Evolutionary conservation across 2,797 vertebrate genomes (phyloP).

Genomic region (Bovichtus variegatus): DNA sequence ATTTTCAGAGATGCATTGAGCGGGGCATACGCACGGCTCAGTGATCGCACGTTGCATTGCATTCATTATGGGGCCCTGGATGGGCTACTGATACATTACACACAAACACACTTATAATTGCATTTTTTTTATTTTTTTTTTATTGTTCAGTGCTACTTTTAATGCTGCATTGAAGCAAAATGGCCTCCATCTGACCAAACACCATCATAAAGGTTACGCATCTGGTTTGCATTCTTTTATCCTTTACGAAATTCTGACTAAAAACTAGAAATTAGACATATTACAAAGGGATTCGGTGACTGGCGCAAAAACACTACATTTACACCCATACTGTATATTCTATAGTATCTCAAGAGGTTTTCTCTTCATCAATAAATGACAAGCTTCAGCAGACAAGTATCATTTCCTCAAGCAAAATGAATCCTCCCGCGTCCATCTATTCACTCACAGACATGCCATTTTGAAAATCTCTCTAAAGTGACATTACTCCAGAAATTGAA

Average conservation of each 20-base stretch:
- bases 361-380: constrained; percentile 82
- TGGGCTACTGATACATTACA: constrained; percentile 83
- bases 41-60: constrained; percentile 84
- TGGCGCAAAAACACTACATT: constrained; percentile 26
- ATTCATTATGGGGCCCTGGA: constrained; percentile 85
- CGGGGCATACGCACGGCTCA: constrained; percentile 80
- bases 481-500: constrained; percentile 84
- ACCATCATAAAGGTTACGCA: constrained; percentile 65
- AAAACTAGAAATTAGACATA: constrained; percentile 52
- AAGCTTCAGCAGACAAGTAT: constrained; percentile 81
- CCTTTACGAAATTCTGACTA: constrained; percentile 39
- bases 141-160: constrained; percentile 81
- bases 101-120: constrained; percentile 85
- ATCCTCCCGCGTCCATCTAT: constrained; percentile 80
- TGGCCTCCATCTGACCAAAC: constrained; percentile 75
- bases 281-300: constrained; percentile 28
- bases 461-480: constrained; percentile 82
- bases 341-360: constrained; percentile 61
- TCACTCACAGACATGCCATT: constrained; percentile 81
- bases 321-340: constrained; percentile 39
- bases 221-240: constrained; percentile 59
- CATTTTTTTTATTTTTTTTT: constrained; percentile 77
- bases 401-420: constrained; percentile 82
- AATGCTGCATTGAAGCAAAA: constrained; percentile 75
- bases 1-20: constrained; percentile 83